Evolutionary conservation across 2,888 invertebrate genomes (phyloP), one percentile per base, ranked within the genome.

Genomic region (Eupithecia pulchellata): DNA sequence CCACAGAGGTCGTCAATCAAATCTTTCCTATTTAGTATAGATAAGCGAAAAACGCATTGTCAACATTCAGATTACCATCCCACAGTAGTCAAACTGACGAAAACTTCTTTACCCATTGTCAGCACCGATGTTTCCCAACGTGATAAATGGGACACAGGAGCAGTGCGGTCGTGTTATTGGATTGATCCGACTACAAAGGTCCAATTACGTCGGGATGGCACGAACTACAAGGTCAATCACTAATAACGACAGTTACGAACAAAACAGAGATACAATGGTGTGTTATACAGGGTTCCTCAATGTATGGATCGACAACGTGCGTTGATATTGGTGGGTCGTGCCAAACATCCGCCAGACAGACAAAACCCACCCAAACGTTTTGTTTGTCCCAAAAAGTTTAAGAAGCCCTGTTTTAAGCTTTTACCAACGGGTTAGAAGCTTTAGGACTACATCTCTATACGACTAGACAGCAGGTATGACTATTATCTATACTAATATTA

Each of bases 181-280:
- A 88, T 89, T 90, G 87, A 90, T 89, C 84, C 85, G 78, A 80
- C 83, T 85, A 91, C 91, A 92, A 91, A 91, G 89, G 88, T 77
- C 86, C 89, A 90, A 91, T 92, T 91, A 91, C 84, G 83, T 81
- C 61, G 83, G 86, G 84, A 84, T 86, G 84, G 84, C 86, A 85
- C 86, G 81, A 79, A 82, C 82, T 86, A 86, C 86, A 90, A 91
- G 91, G 89, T 88, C 89, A 87, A 86, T 89, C 85, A 81, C 81
- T 78, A 65, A 71, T 67, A 73, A 68, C 61, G 47, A 30, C 20
- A 30, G 61, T 42, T 55, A 34, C 47, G 34, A 20, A 32, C 65
- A 61, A 20, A n/a, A 34, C 34, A 25, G 25, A 61, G n/a, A 34
- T 60, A 30, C 58, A 30, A 58, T 60, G 13, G 32, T 30, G 17